Evolutionary conservation across 2,797 vertebrate genomes (phyloP), one percentile per base, ranked within the genome.

Genomic region (Typhlichthys eigenmanni): DNA sequence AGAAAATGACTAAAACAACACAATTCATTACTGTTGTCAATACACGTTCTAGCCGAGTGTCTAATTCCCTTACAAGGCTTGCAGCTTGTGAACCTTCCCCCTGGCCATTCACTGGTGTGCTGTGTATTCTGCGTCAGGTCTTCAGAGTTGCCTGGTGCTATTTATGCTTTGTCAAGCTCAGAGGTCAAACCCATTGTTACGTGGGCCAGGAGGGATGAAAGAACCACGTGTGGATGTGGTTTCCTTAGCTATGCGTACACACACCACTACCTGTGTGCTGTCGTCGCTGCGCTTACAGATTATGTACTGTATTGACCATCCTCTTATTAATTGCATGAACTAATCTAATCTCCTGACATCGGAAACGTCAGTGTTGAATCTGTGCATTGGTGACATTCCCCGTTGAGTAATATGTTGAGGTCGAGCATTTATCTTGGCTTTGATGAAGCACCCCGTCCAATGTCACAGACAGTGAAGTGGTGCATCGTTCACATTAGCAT

Each of bases 391-490:
- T 32, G 34, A 10, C 55, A 43, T 69, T 78, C 66, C 69, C 60
- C 0, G 43, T 13, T 32, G 56, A 66, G 68, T 68, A 56, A 76
- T 68, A 34, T 74, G 79, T 69, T 78, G 68, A 79, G 83, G 80
- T 87, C 52, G 68, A 83, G 80, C 66, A 59, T 83, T 80, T 82
- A 78, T 85, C 83, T 85, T 66, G 62, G 66, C 71, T 86, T 72
- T 83, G 79, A 87, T 88, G 69, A 88, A 90, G 87, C 88, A 79
- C 80, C 81, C 88, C 74, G 81, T 85, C 74, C 75, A 68, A 78
- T 87, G 86, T 81, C 78, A 88, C 72, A 81, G 70, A 85, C 79
- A 73, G 69, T 85, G 79, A 88, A 92, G 87, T 87, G 88, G 79
- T 74, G 66, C 59, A 70, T 82, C 79, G 86, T 83, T 84, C 32